Conservation (phyloP, 2,797 vertebrate genomes). For the Crocodylus rhombifer region DNA sequence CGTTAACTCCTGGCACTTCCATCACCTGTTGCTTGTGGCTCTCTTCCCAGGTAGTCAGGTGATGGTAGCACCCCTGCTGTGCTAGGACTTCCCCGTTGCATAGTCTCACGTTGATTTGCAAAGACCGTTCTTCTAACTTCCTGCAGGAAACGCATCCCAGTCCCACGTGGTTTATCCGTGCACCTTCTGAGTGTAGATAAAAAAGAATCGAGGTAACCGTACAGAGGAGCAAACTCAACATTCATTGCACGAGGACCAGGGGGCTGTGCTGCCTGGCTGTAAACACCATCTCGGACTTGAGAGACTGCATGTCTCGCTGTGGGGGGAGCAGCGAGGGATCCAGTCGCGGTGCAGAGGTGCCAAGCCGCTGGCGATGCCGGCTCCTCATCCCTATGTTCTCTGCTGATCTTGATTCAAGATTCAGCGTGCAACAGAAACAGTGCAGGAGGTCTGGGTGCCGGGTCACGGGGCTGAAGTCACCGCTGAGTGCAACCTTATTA, state of each 20-base stretch:
- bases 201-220: accelerated
- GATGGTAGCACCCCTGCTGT: accelerated
- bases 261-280: not conserved
- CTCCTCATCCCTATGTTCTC: not conserved
- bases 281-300: not conserved
- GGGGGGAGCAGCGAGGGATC: not conserved
- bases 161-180: not conserved
- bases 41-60: accelerated
- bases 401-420: not conserved
- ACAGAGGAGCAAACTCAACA: accelerated
- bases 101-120: accelerated
- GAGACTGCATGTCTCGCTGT: not conserved
- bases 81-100: accelerated
- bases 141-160: not conserved
- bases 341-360: not conserved
- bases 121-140: not conserved
- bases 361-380: not conserved
- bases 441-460: not conserved
- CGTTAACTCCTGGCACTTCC: not conserved
- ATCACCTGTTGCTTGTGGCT: accelerated
- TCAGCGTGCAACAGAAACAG: not conserved
- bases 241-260: not conserved
- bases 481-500: too few species aligned
- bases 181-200: not conserved
- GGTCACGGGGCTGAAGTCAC: not conserved